phyloP scores from a whole-genome alignment of 2,797 vertebrate species.

The Parambassis ranga region DNA sequence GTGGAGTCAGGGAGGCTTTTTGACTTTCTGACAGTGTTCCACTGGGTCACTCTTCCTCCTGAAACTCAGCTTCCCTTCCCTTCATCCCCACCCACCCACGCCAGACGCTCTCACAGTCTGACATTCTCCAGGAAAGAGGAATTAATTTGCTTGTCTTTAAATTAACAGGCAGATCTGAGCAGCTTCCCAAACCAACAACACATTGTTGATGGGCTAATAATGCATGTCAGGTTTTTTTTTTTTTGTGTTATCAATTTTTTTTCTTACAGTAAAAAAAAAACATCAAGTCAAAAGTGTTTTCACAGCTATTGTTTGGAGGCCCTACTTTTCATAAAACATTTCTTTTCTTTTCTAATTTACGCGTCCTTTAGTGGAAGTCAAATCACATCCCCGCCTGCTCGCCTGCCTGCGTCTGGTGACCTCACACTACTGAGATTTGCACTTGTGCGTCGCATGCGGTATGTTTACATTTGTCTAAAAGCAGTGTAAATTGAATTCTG shows the following conservation, averaged over 20 bases:
- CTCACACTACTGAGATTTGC: conserved; percentile 68
- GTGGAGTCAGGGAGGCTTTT: conserved; percentile 64
- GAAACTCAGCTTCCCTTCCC: conserved; percentile 28
- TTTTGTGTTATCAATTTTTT: conserved; percentile 26
- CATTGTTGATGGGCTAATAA: conserved; percentile 17
- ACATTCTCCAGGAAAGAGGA: conserved; percentile 18
- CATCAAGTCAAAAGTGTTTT: conserved; percentile 57
- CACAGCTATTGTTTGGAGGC: conserved; percentile 46
- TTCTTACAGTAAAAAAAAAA: conserved; percentile 23
- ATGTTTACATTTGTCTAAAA: conserved; percentile 82
- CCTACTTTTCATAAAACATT: conserved; percentile 34
- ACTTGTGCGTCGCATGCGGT: conserved; percentile 27
- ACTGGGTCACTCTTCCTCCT: conserved; percentile 52
- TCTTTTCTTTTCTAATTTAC: conserved; percentile 60
- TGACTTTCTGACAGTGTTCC: conserved; percentile 71
- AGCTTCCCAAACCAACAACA: not conserved
- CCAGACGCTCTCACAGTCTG: conserved; percentile 17
- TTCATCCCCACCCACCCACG: too few species aligned
- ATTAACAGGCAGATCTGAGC: conserved; percentile 42
- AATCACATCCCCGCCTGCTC: conserved; percentile 49
- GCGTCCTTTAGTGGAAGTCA: conserved; percentile 62
- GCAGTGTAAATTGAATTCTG: conserved; percentile 83
- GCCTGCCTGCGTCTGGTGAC: conserved; percentile 39
- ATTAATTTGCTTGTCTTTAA: conserved; percentile 54
- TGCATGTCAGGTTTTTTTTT: not conserved